Base-by-base conservation (phyloP, 2,113 vertebrate species). In the Hemicordylus capensis region DNA sequence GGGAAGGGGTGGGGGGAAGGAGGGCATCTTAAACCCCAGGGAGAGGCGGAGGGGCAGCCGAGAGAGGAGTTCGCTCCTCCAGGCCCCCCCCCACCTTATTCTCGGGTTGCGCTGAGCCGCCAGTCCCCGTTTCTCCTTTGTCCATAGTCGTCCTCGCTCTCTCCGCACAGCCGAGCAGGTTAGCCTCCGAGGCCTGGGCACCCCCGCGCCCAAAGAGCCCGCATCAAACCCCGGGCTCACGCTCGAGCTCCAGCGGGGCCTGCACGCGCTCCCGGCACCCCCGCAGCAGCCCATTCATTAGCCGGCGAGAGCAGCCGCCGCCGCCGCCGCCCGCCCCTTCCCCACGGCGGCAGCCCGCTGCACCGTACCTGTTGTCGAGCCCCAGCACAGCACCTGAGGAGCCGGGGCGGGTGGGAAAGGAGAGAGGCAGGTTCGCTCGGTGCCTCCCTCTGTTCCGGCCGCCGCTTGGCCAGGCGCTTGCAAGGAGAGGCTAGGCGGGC, bases 61-160 rank as follows among this genome's bases (percentile, higher is more conserved):
- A 39, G 66, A 69, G 66, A 46, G 39, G 75, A 37, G 70, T 66
- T 9, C 37, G 63, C 63, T 58, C 17, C 28, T 72, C 54, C 78
- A 73, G 82, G 56, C 61, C 44, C 39, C n/a, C 48, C 67, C 15
- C 26, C 67, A 2, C 56, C 76, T 59, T 24, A 63, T 37, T 24
- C 51, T 1, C 14, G 34, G 61, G 54, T 6, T 34, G 66, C 58
- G 76, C 64, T n/a, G 74, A 76, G 51, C 11, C 37, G 48, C 58
- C 75, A 42, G 76, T 51, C 67, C 14, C 48, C 59, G n/a, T 80
- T 76, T 72, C 85, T 82, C 85, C 82, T 88, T 89, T 87, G 83
- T 31, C 59, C 76, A 51, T 28, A 37, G 6, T 64, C 61, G 80
- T 42, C 77, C 69, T 46, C 80, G 42, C 63, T 20, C 39, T 58